A percentile compares a stretch with the other conserved stretches of the same genome.
Evolutionary conservation across 2,888 invertebrate genomes (phyloP).

Genomic region (Timandra comae): DNA sequence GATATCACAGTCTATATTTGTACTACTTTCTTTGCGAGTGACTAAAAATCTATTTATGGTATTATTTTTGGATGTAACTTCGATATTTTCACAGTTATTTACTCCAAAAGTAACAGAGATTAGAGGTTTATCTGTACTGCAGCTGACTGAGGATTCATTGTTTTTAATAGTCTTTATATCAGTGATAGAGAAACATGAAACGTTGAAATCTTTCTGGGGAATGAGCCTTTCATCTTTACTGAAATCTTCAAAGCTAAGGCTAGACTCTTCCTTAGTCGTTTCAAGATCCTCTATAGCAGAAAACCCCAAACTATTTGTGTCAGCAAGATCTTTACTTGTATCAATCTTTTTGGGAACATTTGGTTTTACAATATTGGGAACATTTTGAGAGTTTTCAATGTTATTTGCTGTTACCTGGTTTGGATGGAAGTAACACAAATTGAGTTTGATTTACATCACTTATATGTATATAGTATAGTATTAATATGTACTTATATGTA

Average conservation of each 20-base stretch:
- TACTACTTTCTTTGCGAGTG: constrained; percentile 29
- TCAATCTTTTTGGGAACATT: constrained; percentile 8
- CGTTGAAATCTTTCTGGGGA: no score
- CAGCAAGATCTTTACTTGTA: constrained; percentile 11
- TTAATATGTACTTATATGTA: no score
- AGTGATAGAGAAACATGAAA: no score
- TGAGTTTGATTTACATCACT: no score
- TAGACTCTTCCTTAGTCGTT: constrained; percentile 16
- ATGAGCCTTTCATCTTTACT: no score
- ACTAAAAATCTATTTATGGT: constrained; percentile 42
- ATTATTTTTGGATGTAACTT: constrained; percentile 44
- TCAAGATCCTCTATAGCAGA: constrained; percentile 38
- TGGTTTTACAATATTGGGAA: constrained; percentile 16
- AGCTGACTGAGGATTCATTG: constrained; percentile 30
- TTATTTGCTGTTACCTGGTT: constrained; percentile 25
- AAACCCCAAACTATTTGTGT: constrained; percentile 29
- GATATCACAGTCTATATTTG: constrained; percentile 47
- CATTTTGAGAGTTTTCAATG: constrained; percentile 34
- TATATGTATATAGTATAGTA: no score
- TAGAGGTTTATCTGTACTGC: constrained; percentile 28
- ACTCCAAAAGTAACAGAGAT: constrained; percentile 46
- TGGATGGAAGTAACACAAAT: no score
- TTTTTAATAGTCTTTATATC: no score
- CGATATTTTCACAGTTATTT: constrained; percentile 37
- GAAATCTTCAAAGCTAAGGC: constrained; percentile 3